Base-by-base conservation (phyloP, 2,797 vertebrate species). In the Glyptemys insculpta region DNA sequence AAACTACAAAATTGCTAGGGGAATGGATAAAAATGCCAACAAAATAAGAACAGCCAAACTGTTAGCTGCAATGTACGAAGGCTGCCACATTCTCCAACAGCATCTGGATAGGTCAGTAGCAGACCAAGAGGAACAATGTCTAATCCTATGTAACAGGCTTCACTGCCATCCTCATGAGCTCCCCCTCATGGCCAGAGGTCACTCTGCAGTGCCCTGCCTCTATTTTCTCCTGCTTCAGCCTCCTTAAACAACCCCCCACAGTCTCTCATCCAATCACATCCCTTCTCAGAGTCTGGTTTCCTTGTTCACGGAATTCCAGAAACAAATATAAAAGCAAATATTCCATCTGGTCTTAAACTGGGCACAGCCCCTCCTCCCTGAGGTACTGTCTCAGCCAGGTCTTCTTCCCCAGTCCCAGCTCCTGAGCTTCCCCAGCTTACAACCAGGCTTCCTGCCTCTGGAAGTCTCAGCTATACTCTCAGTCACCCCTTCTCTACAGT, bases 1-100 rank as follows among this genome's bases (percentile, higher is more conserved):
- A 78, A 94, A 68, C 83, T 94, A 92, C 76, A 93, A 91, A 95
- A 93, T 72, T 1, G 34, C 21, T 81, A 2, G 65, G n/a, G 29
- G 7, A 31, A 76, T 72, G 52, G 14, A 3, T 53, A 92, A 79
- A 59, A 83, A 12, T 10, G 18, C 93, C 91, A 85, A 57, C 1
- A 15, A 37, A 65, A 90, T 65, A 88, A 54, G 18, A 82, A 1
- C 10, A 86, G 12, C 18, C 15, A 88, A 14, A 25, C 1, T 89
- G 52, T 92, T 62, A 81, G 57, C 50, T 2, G 2, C 34, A 86
- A 57, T 0, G 0, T 50, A 65, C 14, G 2, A 2, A 78, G 29
- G 9, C 27, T 47, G 65, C 12, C 5, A 47, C 44, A 47, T 25
- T 44, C 19, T 78, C 9, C 37, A 89, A 9, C 19, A 52, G 76